Evolutionary conservation across 2,888 invertebrate genomes (phyloP).

Genomic region (Nomada fucata): DNA sequence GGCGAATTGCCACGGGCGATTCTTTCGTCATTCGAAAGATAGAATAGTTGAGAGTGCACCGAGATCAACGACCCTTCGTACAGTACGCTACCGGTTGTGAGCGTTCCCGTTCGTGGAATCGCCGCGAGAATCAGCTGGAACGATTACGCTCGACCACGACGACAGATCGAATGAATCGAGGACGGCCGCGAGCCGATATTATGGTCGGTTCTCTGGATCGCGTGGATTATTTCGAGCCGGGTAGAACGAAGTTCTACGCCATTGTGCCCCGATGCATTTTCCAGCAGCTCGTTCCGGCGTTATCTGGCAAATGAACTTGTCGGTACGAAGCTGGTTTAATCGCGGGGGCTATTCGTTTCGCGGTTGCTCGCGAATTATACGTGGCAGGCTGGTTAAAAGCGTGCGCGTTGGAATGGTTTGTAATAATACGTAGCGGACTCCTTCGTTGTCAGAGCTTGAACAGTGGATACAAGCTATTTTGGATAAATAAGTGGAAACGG

Average conservation of each 20-base stretch:
- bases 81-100: conserved; percentile 5
- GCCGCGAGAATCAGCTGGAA: conserved; percentile 7
- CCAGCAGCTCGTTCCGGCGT: background rate
- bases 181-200: conserved; percentile 6
- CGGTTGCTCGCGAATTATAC: background rate
- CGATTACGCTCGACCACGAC: conserved; percentile 8
- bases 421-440: too few relatives aligned
- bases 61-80: conserved; percentile 49
- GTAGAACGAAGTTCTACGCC: conserved; percentile 22
- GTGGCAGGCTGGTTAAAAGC: too few relatives aligned
- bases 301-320: conserved; percentile 24
- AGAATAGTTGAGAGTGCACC: conserved; percentile 24
- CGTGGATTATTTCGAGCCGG: conserved; percentile 25
- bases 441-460: too few relatives aligned
- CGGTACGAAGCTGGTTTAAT: background rate
- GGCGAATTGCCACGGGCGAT: conserved; percentile 26
- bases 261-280: conserved; percentile 22
- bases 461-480: too few relatives aligned
- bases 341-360: conserved; percentile 15
- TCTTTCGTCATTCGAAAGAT: conserved; percentile 23
- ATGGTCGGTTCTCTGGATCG: background rate
- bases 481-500: too few relatives aligned
- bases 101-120: conserved; percentile 18
- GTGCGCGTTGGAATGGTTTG: background rate
- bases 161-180: conserved; percentile 7